Evolutionary conservation across 1,140 invertebrate genomes (phyloP).

Genomic region (Tetragnatha versicolor): DNA sequence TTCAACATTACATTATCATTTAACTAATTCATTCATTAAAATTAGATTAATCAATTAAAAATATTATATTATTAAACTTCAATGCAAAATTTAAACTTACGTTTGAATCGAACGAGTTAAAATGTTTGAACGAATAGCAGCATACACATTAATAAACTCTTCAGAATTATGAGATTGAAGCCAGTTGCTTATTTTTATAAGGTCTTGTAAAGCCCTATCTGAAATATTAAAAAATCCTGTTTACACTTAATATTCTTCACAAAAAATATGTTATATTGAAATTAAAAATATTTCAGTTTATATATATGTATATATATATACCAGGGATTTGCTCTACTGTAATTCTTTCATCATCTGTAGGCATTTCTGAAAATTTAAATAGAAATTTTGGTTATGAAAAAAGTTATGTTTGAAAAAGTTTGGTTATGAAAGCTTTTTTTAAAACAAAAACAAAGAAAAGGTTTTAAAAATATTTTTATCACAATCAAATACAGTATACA

Average conservation of each 20-base stretch:
- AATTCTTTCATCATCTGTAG: constrained; percentile 51
- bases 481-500: neutral
- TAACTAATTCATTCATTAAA: too few species aligned
- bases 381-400: neutral
- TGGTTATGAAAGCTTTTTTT: neutral
- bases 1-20: too few species aligned
- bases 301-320: constrained; percentile 11
- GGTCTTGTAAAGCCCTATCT: constrained; percentile 73
- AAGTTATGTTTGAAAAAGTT: neutral
- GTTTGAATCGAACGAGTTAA: constrained; percentile 78
- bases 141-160: constrained; percentile 83
- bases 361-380: constrained; percentile 40
- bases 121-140: constrained; percentile 76
- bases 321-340: constrained; percentile 59
- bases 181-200: constrained; percentile 85
- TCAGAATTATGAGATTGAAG: constrained; percentile 78
- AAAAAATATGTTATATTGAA: neutral
- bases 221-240: constrained; percentile 4
- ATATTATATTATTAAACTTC: too few species aligned
- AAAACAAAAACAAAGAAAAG: neutral
- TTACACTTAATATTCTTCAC: neutral
- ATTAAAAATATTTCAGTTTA: neutral
- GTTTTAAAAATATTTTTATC: neutral
- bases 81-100: too few species aligned
- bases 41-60: too few species aligned